Evolutionary conservation across 2,113 vertebrate species (phyloP).

Genomic region (Menidia beryllina): DNA sequence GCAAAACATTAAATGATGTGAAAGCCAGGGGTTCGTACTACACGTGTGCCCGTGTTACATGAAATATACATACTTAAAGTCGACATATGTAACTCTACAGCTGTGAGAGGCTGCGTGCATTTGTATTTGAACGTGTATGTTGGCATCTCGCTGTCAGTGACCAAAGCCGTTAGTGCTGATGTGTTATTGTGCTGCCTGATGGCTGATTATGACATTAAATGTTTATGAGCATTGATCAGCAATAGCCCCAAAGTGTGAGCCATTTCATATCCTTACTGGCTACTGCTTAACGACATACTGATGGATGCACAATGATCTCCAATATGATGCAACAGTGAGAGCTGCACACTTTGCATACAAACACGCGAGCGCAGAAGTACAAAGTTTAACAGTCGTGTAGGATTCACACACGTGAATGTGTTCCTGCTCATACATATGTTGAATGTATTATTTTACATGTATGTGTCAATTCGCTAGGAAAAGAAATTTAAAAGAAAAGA

Average conservation of each 20-base stretch:
- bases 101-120: conserved; percentile 14
- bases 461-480: background rate
- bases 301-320: conserved; percentile 79
- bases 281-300: conserved; percentile 75
- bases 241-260: conserved; percentile 65
- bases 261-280: conserved; percentile 74
- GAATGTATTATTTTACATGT: conserved; percentile 24
- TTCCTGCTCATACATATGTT: conserved; percentile 17
- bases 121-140: conserved; percentile 17
- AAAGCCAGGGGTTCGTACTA: conserved; percentile 30
- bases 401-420: conserved; percentile 13
- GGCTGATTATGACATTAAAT: conserved; percentile 82
- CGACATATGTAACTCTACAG: conserved; percentile 45
- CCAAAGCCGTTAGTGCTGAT: conserved; percentile 62
- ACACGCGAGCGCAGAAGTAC: conserved; percentile 39
- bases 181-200: conserved; percentile 67
- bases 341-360: conserved; percentile 43
- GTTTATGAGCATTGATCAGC: conserved; percentile 82
- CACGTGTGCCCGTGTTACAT: conserved; percentile 39
- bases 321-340: conserved; percentile 62
- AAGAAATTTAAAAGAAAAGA: conserved; percentile 5
- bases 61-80: conserved; percentile 59
- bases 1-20: conserved; percentile 50
- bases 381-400: conserved; percentile 5
- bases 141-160: conserved; percentile 27